These are phyloP conservation scores for Biston stratarius DNA, from an alignment of 2,888 invertebrate genomes.

Conservation along the genomic window DNA sequence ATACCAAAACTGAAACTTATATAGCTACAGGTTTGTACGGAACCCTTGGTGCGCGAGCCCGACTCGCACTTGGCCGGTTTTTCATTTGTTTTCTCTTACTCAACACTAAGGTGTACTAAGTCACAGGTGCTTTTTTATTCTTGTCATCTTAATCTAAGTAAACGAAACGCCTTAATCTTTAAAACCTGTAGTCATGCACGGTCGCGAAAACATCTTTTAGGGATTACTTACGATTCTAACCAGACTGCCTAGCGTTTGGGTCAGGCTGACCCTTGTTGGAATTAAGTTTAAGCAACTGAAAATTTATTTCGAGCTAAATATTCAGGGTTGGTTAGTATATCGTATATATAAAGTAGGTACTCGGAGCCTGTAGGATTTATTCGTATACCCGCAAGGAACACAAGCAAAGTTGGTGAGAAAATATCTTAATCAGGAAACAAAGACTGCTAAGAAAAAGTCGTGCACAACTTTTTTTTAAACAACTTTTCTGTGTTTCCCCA, in stretches of 20 bases:
- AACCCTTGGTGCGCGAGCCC: too few relatives aligned
- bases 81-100: too few relatives aligned
- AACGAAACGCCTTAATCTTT: background rate
- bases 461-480: background rate
- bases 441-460: slow-evolving; percentile 9
- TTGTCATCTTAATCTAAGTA: background rate
- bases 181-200: slow-evolving; percentile 5
- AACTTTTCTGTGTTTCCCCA: too few relatives aligned
- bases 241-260: slow-evolving; percentile 1
- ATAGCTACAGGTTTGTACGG: too few relatives aligned
- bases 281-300: slow-evolving; percentile 23
- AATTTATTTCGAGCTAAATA: slow-evolving; percentile 16
- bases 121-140: background rate
- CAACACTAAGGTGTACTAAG: background rate
- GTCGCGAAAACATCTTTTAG: slow-evolving; percentile 2
- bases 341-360: slow-evolving; percentile 17
- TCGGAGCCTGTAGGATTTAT: slow-evolving; percentile 27
- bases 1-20: too few relatives aligned
- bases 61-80: too few relatives aligned
- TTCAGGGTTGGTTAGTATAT: slow-evolving; percentile 1
- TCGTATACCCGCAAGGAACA: slow-evolving; percentile 24
- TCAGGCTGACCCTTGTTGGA: background rate
- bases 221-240: slow-evolving; percentile 11
- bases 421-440: slow-evolving; percentile 17
- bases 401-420: slow-evolving; percentile 22